These are phyloP conservation scores for Mesochorus sp. DNA, from an alignment of 2,888 invertebrate genomes.

Conservation along the genomic window DNA sequence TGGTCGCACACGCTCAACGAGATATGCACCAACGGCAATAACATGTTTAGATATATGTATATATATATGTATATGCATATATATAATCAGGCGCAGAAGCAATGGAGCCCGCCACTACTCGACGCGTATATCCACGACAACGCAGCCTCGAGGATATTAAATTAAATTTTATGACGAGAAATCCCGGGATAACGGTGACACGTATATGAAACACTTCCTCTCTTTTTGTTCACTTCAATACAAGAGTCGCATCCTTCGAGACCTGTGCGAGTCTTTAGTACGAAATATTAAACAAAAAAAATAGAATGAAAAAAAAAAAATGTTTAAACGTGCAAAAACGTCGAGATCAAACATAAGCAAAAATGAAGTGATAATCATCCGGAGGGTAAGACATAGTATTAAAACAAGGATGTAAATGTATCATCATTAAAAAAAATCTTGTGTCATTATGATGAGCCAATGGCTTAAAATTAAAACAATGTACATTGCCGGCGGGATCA, in stretches of 20 bases:
- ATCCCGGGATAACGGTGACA: conserved; percentile 34
- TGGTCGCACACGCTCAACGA: conserved; percentile 40
- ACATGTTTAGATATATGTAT: not conserved
- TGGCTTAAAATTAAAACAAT: too few species aligned
- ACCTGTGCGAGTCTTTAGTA: not conserved
- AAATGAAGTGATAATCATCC: too few species aligned
- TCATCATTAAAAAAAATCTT: too few species aligned
- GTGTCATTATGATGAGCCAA: too few species aligned
- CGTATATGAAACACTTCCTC: conserved; percentile 23
- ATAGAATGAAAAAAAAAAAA: too few species aligned
- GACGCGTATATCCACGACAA: conserved; percentile 33
- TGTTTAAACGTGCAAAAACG: too few species aligned
- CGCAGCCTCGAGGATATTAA: conserved; percentile 63
- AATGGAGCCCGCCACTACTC: conserved; percentile 13
- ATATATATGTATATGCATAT: conserved; percentile 3
- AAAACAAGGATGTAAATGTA: too few species aligned
- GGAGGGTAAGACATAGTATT: too few species aligned
- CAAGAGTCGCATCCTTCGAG: not conserved
- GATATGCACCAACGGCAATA: conserved; percentile 30
- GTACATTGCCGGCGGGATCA: too few species aligned
- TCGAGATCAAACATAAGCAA: too few species aligned
- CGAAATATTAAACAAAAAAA: conserved; percentile 13
- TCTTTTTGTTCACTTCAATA: conserved; percentile 21
- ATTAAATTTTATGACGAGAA: conserved; percentile 68
- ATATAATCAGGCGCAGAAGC: not conserved